Percentiles rank a stretch among this genome's conserved stretches.
Conservation (phyloP, 2,113 vertebrate species). For the Aegithalos caudatus region DNA sequence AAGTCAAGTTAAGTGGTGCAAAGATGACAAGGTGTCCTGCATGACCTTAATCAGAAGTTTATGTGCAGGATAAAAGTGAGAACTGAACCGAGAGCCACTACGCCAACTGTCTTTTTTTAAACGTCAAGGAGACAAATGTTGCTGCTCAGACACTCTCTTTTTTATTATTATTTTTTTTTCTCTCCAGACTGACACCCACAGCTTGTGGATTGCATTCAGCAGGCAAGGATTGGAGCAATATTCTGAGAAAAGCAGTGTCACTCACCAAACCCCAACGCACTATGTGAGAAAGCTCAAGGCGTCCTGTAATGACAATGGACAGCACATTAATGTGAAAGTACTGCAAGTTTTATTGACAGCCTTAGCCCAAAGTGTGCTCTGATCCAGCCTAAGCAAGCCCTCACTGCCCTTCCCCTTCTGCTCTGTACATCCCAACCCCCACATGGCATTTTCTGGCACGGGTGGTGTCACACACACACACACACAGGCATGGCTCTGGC, state of each 20-base stretch:
- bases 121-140: slow-evolving; percentile 43
- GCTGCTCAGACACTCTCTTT: neutral
- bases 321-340: neutral
- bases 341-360: fast-evolving
- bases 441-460: fast-evolving
- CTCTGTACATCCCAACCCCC: fast-evolving
- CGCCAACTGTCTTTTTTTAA: neutral
- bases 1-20: neutral
- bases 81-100: neutral
- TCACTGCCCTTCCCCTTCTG: neutral
- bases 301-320: neutral
- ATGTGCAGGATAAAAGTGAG: neutral
- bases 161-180: too few species aligned
- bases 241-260: neutral
- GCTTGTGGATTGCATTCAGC: neutral
- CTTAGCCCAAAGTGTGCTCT: neutral
- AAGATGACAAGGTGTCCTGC: neutral
- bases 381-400: neutral
- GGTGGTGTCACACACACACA: neutral
- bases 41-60: slow-evolving; percentile 14
- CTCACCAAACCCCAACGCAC: neutral
- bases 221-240: neutral
- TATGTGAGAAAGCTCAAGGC: neutral
- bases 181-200: neutral
- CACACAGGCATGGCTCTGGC: neutral